Evolutionary conservation across 2,888 invertebrate species (phyloP), one percentile per base, ranked within the genome.

Genomic region (Anorthoa munda): DNA sequence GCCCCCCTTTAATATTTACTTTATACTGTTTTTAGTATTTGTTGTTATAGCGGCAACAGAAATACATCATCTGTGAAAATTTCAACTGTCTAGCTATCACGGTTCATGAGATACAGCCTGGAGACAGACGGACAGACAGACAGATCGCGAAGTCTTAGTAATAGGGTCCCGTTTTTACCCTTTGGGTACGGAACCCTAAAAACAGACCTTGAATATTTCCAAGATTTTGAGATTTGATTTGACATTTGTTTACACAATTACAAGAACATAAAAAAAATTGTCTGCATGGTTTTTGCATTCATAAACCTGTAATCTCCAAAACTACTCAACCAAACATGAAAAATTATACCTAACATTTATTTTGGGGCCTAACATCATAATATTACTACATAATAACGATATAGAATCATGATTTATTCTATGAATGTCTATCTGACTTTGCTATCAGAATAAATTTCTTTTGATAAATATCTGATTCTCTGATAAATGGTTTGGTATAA

Each of bases 391-490:
- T 51, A 56, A 48, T 56, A 59, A 26, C 15, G 50, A 31, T 26
- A 17, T n/a, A 51, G 26, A 66, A 26, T 80, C 70, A 83, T 75
- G 18, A 67, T 68, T 68, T 68, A 68, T 83, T 80, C 81, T 60
- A 67, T 70, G 66, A 81, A 55, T 70, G n/a, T 46, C 65, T 74
- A 74, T 74, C 75, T 84, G 48, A 26, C 9, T 23, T 55, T 68
- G 67, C 58, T 72, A 86, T 86, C 82, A 69, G 50, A 70, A 58
- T 81, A 66, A 48, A 65, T 70, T 75, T 80, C 21, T 60, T 69
- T 70, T 81, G 86, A 84, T 84, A 84, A 72, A 61, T 84, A 66
- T 72, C 48, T 53, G 56, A 76, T 65, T 64, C 60, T 74, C 21
- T 80, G 71, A 84, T 84, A 84, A 84, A 80, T 81, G 58, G 23